Percentiles rank a stretch among this genome's conserved stretches.
Conservation (phyloP, 2,797 vertebrate species). For the Siniperca scherzeri region DNA sequence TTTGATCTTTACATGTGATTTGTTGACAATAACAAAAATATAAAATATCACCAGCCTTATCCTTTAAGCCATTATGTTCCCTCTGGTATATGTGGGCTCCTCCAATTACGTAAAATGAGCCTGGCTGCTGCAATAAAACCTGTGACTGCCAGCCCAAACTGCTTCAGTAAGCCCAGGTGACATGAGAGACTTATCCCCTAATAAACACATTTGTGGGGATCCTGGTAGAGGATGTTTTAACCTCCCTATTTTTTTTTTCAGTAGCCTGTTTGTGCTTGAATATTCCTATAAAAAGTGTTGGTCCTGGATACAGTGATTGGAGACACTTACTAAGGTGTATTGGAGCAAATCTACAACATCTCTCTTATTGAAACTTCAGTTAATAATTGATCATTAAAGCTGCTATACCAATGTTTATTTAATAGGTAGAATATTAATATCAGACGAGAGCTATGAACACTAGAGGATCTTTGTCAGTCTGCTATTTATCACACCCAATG, state of each 20-base stretch:
- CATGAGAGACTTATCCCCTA: not conserved
- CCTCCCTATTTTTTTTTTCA: not conserved
- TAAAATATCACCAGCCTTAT: no score
- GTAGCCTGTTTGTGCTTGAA: not conserved
- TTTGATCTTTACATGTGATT: not conserved
- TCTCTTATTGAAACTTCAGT: not conserved
- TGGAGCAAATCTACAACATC: not conserved
- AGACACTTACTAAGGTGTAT: not conserved
- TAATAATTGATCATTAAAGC: not conserved
- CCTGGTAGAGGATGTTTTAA: not conserved
- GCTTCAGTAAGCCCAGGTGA: not conserved
- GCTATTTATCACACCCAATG: not conserved
- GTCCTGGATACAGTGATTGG: no score
- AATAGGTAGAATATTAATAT: not conserved
- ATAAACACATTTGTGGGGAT: not conserved
- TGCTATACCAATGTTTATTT: not conserved
- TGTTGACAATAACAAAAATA: not conserved
- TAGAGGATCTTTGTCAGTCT: not conserved
- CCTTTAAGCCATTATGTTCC: not conserved
- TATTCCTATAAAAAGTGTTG: not conserved
- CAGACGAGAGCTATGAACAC: no score
- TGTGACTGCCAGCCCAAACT: not conserved
- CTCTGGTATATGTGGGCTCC: not conserved
- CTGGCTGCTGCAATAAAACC: conserved; percentile 7
- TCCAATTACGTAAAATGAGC: not conserved